Base-by-base conservation (phyloP, 2,888 invertebrate species). In the Rhabditophanes sp. region DNA sequence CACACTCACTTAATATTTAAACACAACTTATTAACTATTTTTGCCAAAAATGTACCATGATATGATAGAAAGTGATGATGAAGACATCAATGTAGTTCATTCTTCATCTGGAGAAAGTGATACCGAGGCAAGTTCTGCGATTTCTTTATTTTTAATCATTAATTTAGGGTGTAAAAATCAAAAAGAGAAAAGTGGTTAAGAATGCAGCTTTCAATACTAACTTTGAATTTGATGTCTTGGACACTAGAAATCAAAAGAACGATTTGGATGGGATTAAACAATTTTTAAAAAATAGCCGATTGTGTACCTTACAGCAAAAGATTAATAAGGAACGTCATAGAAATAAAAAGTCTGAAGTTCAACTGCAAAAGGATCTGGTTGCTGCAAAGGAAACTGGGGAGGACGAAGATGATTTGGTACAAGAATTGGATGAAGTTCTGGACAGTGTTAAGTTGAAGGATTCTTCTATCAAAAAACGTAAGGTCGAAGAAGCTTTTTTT, bases 271-370 rank as follows among this genome's bases (percentile, higher is more conserved):
- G 48, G 3, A 24, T 48, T 1, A 23, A 37, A 25, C 44, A 43
- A 22, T 56, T 53, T 28, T 44, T 59, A 16, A 54, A 56, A 36
- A 55, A 56, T 25, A 48, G 46, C 12, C 44, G 38, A 9, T 35
- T 45, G 7, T 49, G 53, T 5, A 42, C 50, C 12, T 40, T 57
- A n/a, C 57, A 57, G 27, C 53, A 56, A 29, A 57, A 54, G 37
- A 57, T 57, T 34, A 53, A 50, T 9, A 46, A 51, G 20, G 52
- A 46, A 27, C 37, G 48, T 19, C 33, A 37, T 24, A 23, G 30
- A 7, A 31, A 36, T 15, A 32, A 42, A 25, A 22, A 16, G 36
- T 25, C 23, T 9, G 9, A 9, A 22, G 9, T 22, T 22, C 9
- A 22, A 26, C 27, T 8, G 20, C 27, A 8, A 26, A 33, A 29